Base-by-base conservation (phyloP, 1,140 invertebrate genomes). In the Aphelinus certus region DNA sequence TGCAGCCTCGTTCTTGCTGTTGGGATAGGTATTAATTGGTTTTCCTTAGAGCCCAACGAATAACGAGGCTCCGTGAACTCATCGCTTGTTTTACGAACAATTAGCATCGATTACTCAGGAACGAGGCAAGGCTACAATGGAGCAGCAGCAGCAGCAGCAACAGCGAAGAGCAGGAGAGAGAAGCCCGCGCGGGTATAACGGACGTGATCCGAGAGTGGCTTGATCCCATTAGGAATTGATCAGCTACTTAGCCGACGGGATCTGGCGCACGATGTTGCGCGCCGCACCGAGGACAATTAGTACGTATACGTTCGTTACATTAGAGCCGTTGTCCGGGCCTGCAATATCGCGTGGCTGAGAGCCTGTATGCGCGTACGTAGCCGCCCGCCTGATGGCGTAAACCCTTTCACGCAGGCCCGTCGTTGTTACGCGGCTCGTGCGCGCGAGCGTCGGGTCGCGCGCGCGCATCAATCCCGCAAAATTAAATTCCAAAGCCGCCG, bases 221-320 rank as follows among this genome's bases (percentile, higher is more conserved):
- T 73, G 70, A 76, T 73, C 65, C 66, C 61, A 69, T 76, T 69
- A 68, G 42, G 45, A 76, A 76, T 73, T 69, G 55, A 76, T 76
- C 65, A 46, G 51, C 65, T 68, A 67, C 67, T 72, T 68, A n/a
- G 75, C 9, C 46, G 51, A 68, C 62, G 57, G 60, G 7, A 68
- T 43, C 42, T 61, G 2, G 46, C 67, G n/a, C 7, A 46, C 43
- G 6, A 48, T 7, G 56, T 42, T 4, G 6, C 47, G 70, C 26
- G 7, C 43, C 7, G 0, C 6, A 9, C 26, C 2, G 48, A 58
- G 71, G 62, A 72, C 61, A 64, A 72, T 72, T 65, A 72, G 51
- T 76, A 63, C 42, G 26, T 57, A 26, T 26, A 71, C 58, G 64
- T 51, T 72, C 57, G 48, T 76, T 71, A 48, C 70, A 72, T 76